Base-by-base conservation (phyloP, 2,113 vertebrate species). In the Connochaetes taurinus region DNA sequence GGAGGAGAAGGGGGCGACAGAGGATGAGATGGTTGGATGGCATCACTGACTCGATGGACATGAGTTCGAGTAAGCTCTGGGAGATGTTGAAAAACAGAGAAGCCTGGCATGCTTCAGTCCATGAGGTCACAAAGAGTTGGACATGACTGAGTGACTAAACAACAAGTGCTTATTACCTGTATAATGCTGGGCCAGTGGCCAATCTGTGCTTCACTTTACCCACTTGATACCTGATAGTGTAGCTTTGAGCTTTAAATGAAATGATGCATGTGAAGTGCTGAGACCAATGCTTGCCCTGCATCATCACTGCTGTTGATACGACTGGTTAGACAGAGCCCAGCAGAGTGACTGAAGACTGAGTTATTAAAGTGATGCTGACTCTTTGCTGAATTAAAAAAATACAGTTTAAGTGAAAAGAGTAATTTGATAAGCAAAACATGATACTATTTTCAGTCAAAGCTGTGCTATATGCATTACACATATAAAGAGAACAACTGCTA, bases 281-380 rank as follows among this genome's bases (percentile, higher is more conserved):
- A 11, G 67, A 31, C 8, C 10, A 2, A 0, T 0, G 9, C 6
- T 8, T 31, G 27, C 15, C 36, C 36, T 60, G 11, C 11, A 4
- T 33, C 1, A 9, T 33, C 7, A 8, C 0, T 3, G 7, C 50
- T 60, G n/a, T 15, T 6, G 15, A 6, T 6, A 4, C 0, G 3
- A 50, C 6, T 40, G 45, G 15, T 33, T 2, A 19, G 21, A 40
- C 40, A 58, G 11, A 33, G 33, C 31, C 3, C 0, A 16, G 2
- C 5, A 3, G 1, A 0, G 14, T 1, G 5, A 19, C 1, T 0
- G 16, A 3, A 50, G 58, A 17, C 13, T 50, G 6, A 29, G 12
- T 31, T 16, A 6, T 19, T 36, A 7, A 16, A 23, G 71, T 6
- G 21, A 23, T 4, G 7, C 31, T 1, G 31, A 10, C 0, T 25